Evolutionary conservation across 2,888 invertebrate genomes (phyloP).

Genomic region (Lissonota sp.): DNA sequence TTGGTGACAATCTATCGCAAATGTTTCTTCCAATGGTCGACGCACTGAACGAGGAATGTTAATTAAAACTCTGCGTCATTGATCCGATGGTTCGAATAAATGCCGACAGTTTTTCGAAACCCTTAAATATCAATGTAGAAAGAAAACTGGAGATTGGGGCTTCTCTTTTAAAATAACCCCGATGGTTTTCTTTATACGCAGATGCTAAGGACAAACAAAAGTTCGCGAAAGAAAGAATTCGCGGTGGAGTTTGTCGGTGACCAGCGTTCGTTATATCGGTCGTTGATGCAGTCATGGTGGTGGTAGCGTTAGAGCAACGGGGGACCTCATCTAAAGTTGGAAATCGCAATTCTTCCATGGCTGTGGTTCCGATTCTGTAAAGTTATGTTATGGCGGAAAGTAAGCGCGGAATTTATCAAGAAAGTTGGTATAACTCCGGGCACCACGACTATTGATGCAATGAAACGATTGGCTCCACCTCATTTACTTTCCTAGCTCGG

Average conservation of each 20-base stretch:
- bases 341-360: conserved; percentile 84
- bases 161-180: too few relatives aligned
- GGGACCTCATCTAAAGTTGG: conserved; percentile 83
- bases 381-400: conserved; percentile 84
- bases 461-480: conserved; percentile 84
- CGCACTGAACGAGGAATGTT: conserved; percentile 82
- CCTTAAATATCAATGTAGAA: too few relatives aligned
- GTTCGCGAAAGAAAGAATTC: too few relatives aligned
- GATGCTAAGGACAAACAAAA: too few relatives aligned
- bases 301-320: conserved; percentile 61
- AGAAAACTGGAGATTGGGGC: too few relatives aligned
- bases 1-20: conserved; percentile 34
- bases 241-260: too few relatives aligned
- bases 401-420: conserved; percentile 84
- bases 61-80: conserved; percentile 83
- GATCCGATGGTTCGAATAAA: conserved; percentile 83
- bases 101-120: conserved; percentile 44
- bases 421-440: conserved; percentile 82
- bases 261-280: conserved; percentile 27
- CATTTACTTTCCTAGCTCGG: conserved; percentile 78
- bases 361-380: conserved; percentile 83
- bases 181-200: too few relatives aligned
- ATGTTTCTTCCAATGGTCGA: conserved; percentile 13
- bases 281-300: conserved; percentile 30
- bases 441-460: conserved; percentile 83